A percentile compares a stretch with the other conserved stretches of the same genome.
Evolutionary conservation across 2,888 invertebrate species (phyloP).

Genomic region (Drosophila sordidapex): DNA sequence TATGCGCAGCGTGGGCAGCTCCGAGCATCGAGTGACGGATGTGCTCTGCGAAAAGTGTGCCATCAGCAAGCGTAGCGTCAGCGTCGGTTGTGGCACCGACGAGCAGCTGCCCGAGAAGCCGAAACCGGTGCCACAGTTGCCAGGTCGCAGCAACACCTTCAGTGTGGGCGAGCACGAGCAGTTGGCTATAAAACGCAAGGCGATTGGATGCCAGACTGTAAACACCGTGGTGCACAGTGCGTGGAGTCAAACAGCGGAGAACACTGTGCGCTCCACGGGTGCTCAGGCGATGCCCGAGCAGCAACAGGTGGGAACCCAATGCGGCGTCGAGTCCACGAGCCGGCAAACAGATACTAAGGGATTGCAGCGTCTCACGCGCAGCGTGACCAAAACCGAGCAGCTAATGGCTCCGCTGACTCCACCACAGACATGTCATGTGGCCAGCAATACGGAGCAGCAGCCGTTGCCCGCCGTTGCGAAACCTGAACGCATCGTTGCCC

Average conservation of each 20-base stretch:
- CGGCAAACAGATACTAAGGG: constrained; percentile 85
- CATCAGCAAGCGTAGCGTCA: constrained; percentile 86
- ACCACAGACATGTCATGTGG: constrained; percentile 59
- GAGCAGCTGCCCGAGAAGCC: constrained; percentile 46
- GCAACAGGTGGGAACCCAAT: constrained; percentile 74
- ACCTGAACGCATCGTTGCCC: constrained; percentile 57
- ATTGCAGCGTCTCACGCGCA: constrained; percentile 73
- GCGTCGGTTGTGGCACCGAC: constrained; percentile 87
- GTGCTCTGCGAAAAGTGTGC: constrained; percentile 86
- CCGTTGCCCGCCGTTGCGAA: constrained; percentile 17
- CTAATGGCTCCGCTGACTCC: constrained; percentile 58
- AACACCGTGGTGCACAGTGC: constrained; percentile 62
- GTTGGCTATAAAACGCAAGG: constrained; percentile 83
- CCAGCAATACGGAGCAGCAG: constrained; percentile 71
- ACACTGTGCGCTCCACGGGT: constrained; percentile 68
- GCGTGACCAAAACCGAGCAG: constrained; percentile 75
- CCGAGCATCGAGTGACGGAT: constrained; percentile 86
- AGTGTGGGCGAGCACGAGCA: constrained; percentile 87
- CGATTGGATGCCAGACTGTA: constrained; percentile 80
- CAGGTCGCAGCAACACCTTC: constrained; percentile 87
- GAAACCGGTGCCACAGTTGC: constrained; percentile 41
- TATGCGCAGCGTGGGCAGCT: constrained; percentile 86
- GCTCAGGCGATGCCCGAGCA: constrained; percentile 70
- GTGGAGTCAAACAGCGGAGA: constrained; percentile 76
- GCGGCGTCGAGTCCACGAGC: constrained; percentile 58